These are phyloP conservation scores for Cyprinodon tularosa DNA, from an alignment of 2,113 vertebrate species.

Conservation along the genomic window DNA sequence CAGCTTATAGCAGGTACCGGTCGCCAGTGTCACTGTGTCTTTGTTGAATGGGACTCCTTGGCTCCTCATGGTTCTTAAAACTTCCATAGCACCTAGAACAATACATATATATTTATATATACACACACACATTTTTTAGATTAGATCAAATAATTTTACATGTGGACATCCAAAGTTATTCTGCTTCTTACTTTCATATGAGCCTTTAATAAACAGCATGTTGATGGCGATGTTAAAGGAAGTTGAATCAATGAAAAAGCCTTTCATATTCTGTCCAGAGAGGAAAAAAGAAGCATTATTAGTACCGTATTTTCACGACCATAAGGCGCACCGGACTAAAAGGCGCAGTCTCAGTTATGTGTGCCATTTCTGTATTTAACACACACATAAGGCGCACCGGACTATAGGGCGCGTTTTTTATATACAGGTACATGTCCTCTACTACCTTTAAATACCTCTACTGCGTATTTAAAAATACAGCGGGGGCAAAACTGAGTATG, in stretches of 20 bases:
- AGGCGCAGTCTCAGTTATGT: no score
- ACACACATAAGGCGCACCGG: no score
- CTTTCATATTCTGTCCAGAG: conserved; percentile 81
- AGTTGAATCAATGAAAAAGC: conserved; percentile 89
- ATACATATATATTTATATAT: not conserved
- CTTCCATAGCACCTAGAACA: conserved; percentile 83
- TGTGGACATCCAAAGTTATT: not conserved
- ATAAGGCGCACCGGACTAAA: no score
- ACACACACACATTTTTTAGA: not conserved
- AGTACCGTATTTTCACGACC: no score
- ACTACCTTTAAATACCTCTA: no score
- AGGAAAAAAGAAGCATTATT: conserved; percentile 14
- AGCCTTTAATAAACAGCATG: conserved; percentile 89
- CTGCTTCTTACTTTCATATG: conserved; percentile 83
- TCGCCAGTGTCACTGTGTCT: conserved; percentile 85
- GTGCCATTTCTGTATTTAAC: no score
- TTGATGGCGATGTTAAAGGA: conserved; percentile 93
- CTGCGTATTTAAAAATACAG: no score
- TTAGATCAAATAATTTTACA: not conserved
- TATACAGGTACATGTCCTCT: no score
- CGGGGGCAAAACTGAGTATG: no score
- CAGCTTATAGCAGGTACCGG: conserved; percentile 90
- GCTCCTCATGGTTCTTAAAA: conserved; percentile 87
- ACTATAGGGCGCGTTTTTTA: no score
- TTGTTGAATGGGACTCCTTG: conserved; percentile 83